phyloP scores from a whole-genome alignment of 2,888 invertebrate genomes.

The Argynnis bischoffii region DNA sequence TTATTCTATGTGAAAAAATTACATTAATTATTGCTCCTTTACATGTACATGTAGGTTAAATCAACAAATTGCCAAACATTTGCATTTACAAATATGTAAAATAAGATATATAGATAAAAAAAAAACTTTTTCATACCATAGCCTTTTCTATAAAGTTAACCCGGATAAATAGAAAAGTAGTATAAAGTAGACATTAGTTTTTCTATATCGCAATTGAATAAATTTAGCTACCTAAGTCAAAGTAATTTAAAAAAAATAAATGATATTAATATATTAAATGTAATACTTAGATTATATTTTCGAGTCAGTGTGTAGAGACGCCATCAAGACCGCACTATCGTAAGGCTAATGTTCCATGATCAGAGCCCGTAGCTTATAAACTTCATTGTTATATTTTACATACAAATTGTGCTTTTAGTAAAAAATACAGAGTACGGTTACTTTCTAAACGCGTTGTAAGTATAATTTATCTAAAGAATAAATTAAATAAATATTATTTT shows the following conservation, averaged over 20 bases:
- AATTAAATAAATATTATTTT: too few relatives aligned
- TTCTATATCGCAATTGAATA: not conserved
- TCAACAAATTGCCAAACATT: too few relatives aligned
- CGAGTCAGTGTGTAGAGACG: constrained; percentile 50
- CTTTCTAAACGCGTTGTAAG: too few relatives aligned
- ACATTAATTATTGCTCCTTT: too few relatives aligned
- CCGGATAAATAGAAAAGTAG: not conserved
- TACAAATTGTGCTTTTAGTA: constrained; percentile 14
- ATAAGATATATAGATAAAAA: too few relatives aligned
- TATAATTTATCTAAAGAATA: too few relatives aligned
- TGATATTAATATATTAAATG: not conserved
- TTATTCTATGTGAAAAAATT: too few relatives aligned
- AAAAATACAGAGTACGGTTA: not conserved
- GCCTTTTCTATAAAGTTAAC: not conserved
- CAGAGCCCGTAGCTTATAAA: constrained; percentile 59
- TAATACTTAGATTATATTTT: not conserved
- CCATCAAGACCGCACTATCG: constrained; percentile 69
- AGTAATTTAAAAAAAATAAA: not conserved
- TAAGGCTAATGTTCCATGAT: constrained; percentile 72
- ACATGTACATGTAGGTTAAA: too few relatives aligned
- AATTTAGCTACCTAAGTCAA: too few relatives aligned
- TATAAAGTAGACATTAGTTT: not conserved
- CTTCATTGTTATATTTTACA: constrained; percentile 52
- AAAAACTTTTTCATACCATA: too few relatives aligned
- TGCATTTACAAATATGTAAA: too few relatives aligned